Conservation (phyloP, 1,140 invertebrate species). For the Heliconius congener region DNA sequence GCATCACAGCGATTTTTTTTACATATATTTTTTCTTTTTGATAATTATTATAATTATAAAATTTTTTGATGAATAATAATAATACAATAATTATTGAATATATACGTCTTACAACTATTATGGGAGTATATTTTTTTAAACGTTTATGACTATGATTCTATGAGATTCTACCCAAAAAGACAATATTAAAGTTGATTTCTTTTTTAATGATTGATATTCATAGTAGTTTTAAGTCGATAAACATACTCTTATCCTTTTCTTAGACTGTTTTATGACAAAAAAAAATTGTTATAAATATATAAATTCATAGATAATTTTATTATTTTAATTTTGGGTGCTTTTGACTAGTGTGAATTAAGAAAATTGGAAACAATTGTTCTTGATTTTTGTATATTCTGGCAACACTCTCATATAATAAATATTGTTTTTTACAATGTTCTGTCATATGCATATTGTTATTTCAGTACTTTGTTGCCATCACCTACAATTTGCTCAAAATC, state of each 20-base stretch:
- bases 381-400: conserved; percentile 18
- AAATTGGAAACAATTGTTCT: neutral
- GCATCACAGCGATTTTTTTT: conserved; percentile 15
- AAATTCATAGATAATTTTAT: neutral
- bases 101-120: neutral
- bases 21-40: neutral
- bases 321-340: conserved; percentile 12
- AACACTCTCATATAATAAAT: conserved; percentile 13
- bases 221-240: neutral
- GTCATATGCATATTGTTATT: conserved; percentile 6
- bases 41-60: neutral
- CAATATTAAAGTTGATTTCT: neutral
- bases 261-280: neutral
- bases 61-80: neutral
- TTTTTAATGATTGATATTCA: neutral
- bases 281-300: neutral
- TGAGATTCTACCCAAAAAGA: neutral
- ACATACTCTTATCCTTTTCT: neutral
- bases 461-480: conserved; percentile 42
- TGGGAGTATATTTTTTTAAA: neutral
- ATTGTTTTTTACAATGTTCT: neutral
- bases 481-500: conserved; percentile 60
- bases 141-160: neutral
- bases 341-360: neutral
- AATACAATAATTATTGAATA: neutral